Percentiles rank a stretch among this genome's conserved stretches.
These are phyloP conservation scores for Drosophila macrothrix DNA, from an alignment of 2,888 invertebrate genomes.

Conservation along the genomic window DNA sequence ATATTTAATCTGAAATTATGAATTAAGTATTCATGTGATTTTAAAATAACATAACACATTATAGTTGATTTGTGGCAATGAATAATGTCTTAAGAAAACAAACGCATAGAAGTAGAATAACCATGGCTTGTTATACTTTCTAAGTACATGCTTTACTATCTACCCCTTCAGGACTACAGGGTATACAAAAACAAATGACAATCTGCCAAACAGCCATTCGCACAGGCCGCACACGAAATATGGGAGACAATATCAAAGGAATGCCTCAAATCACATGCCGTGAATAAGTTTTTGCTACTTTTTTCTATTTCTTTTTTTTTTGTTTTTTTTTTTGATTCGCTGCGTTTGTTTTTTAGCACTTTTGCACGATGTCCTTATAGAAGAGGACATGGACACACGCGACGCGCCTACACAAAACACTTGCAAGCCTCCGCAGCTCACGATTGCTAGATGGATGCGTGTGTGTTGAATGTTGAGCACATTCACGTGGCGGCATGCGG, in stretches of 20 bases:
- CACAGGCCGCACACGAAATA: constrained; percentile 48
- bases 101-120: neutral
- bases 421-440: constrained; percentile 24
- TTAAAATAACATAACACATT: neutral
- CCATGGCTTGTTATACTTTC: neutral
- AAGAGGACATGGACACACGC: constrained; percentile 39
- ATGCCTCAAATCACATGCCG: constrained; percentile 59
- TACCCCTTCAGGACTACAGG: neutral
- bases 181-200: constrained; percentile 16
- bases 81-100: neutral
- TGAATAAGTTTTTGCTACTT: constrained; percentile 28
- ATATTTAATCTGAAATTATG: neutral
- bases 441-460: constrained; percentile 26
- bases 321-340: constrained; percentile 12
- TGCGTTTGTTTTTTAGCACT: constrained; percentile 31
- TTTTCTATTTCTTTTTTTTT: neutral
- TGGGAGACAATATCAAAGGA: constrained; percentile 54
- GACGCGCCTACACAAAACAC: constrained; percentile 28
- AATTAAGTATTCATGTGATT: neutral
- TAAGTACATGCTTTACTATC: neutral
- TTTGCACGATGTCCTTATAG: constrained; percentile 25
- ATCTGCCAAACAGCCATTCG: constrained; percentile 41
- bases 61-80: neutral
- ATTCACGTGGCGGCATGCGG: constrained; percentile 24
- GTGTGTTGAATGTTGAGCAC: constrained; percentile 14